Base-by-base conservation (phyloP, 2,888 invertebrate species). In the Dioctria rufipes region DNA sequence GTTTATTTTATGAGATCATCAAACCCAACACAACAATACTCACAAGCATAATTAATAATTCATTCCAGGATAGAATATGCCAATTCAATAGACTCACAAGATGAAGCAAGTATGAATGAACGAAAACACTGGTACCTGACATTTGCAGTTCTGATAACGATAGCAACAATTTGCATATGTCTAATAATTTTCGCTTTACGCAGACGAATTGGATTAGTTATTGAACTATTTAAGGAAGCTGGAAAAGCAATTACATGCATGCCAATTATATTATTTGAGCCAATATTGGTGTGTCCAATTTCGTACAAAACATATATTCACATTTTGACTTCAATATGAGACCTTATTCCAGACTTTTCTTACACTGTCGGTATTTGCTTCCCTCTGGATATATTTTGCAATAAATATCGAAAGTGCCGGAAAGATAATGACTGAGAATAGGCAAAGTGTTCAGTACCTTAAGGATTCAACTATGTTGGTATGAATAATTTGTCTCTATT, bases 371-470 rank as follows among this genome's bases (percentile, higher is more conserved):
- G 92, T 92, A 85, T 83, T 92, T 67, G 86, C 90, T 2, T 87
- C 92, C 51, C 87, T 90, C 69, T 93, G 92, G 92, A 86, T 92
- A 75, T 91, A 91, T 82, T 91, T 92, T 75, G 89, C 91, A 81
- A 86, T 94, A 43, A 92, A 91, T 89, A 91, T 94, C 82, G 92
- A 92, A 86, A 92, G 92, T 84, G 90, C 93, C 3, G 93, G 94
- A 84, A 84, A 84, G 39, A 83, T 89, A 13, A 86, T 85, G 43
- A 84, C 86, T 82, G 85, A 85, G 75, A 85, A 86, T 43, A 86
- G 85, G 78, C 81, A 84, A 75, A 85, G 86, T 78, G 84, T 86
- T 25, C 85, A 81, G 63, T 84, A 82, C 75, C 66, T 83, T 4
- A 84, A 84, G 54, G 83, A 84, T 80, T 43, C 79, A 11, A 81